Base-by-base conservation (phyloP, 2,113 vertebrate genomes). In the Conger conger region DNA sequence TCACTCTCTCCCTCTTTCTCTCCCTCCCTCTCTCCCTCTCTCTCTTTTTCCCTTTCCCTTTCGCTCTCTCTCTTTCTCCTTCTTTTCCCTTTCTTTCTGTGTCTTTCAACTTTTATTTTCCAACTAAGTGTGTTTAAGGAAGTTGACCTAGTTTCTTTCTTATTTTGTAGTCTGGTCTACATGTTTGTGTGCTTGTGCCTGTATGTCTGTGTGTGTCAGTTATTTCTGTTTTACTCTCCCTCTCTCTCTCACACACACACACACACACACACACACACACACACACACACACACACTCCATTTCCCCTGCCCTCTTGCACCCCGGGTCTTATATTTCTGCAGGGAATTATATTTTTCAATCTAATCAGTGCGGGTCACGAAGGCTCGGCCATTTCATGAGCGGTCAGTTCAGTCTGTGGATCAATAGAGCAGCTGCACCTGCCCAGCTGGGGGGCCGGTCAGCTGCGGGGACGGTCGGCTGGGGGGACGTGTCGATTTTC, bases 61-160 rank as follows among this genome's bases (percentile, higher is more conserved):
- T 57, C 54, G 2, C 54, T 88, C 83, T 84, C 78, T 42, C 40
- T 57, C 54, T 4, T 15, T 20, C 54, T 88, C 83, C 83, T 9
- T 68, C 60, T 27, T n/a, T 68, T 23, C 60, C 60, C 4, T n/a
- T 68, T 23, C 60, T 23, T 68, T 4, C 60, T 4, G 4, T 20
- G 17, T 20, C 57, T 63, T 27, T 8, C 57, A 27, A 20, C 27
- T 20, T 57, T 3, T 73, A 18, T 73, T 27, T 73, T 57, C 83
- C 83, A 86, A 86, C 82, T 88, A 53, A 84, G 84, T 86, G 88
- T 85, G 86, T 87, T 85, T 90, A 88, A 83, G 85, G 80, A 91
- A 84, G 84, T 76, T 91, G 90, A 91, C 83, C 53, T 45, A 37
- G 38, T 68, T 77, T 40, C 18, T 81, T 38, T 80, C 86, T 88